These are phyloP conservation scores for Crocuta crocuta DNA, from an alignment of 2,113 vertebrate species.

Conservation along the genomic window DNA sequence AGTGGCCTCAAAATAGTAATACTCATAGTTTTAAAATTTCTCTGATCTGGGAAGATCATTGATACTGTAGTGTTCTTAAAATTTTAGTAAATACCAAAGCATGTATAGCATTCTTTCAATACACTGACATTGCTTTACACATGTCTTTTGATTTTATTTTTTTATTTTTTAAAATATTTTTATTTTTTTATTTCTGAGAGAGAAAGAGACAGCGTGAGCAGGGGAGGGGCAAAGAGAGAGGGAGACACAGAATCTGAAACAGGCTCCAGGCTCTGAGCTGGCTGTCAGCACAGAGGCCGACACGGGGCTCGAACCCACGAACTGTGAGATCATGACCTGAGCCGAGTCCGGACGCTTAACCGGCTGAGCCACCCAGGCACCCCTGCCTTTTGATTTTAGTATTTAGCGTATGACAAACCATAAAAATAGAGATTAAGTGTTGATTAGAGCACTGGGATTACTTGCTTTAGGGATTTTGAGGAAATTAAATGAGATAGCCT, in stretches of 20 bases:
- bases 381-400: constrained; percentile 47
- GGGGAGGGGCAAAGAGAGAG: no score
- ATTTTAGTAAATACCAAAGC: constrained; percentile 35
- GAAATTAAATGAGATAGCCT: neutral
- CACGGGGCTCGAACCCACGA: no score
- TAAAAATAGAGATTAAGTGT: neutral
- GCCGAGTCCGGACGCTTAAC: no score
- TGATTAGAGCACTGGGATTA: neutral
- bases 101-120: neutral
- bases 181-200: no score
- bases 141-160: constrained; percentile 44
- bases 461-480: constrained; percentile 42
- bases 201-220: no score
- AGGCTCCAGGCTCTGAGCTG: no score
- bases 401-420: constrained; percentile 8
- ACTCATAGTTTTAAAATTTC: constrained; percentile 36
- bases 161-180: no score
- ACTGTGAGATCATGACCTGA: no score
- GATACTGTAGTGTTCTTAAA: neutral
- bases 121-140: neutral
- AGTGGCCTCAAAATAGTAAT: constrained; percentile 19
- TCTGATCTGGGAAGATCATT: constrained; percentile 24
- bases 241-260: no score
- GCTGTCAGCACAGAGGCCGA: no score
- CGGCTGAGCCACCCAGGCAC: no score